Evolutionary conservation across 2,888 invertebrate genomes (phyloP).

Genomic region (Lasioglossum lativentre): DNA sequence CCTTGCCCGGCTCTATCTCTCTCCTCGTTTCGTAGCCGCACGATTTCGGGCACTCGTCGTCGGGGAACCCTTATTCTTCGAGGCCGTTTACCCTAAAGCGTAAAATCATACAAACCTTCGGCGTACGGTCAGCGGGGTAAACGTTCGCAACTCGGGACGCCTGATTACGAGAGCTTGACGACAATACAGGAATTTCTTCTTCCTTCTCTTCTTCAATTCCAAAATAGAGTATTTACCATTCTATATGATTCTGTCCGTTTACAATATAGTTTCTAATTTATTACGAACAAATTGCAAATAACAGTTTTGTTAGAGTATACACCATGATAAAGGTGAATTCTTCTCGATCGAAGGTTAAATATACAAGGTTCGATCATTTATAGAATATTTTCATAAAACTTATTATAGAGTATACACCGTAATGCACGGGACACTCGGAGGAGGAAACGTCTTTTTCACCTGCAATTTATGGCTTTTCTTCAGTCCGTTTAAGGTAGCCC

Average conservation of each 20-base stretch:
- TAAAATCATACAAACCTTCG: neutral
- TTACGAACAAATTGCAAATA: too few relatives aligned
- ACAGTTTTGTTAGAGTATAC: too few relatives aligned
- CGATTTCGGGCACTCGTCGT: neutral
- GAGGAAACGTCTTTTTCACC: too few relatives aligned
- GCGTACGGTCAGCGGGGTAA: neutral
- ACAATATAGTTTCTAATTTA: too few relatives aligned
- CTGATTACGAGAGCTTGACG: neutral
- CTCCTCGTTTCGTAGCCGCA: neutral
- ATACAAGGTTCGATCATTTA: too few relatives aligned
- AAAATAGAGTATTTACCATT: neutral
- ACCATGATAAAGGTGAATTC: too few relatives aligned
- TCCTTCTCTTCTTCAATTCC: neutral
- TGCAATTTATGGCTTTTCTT: too few relatives aligned
- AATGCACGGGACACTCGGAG: too few relatives aligned
- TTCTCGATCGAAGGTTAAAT: too few relatives aligned
- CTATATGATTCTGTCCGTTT: neutral
- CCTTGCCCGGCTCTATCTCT: constrained; percentile 4
- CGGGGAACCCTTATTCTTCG: neutral
- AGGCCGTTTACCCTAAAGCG: neutral
- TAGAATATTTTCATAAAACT: too few relatives aligned
- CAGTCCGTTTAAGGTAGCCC: too few relatives aligned
- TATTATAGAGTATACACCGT: too few relatives aligned
- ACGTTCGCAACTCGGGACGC: neutral
- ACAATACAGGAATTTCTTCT: neutral